phyloP scores from a whole-genome alignment of 2,888 invertebrate species.

The Trissolcus japonicus region DNA sequence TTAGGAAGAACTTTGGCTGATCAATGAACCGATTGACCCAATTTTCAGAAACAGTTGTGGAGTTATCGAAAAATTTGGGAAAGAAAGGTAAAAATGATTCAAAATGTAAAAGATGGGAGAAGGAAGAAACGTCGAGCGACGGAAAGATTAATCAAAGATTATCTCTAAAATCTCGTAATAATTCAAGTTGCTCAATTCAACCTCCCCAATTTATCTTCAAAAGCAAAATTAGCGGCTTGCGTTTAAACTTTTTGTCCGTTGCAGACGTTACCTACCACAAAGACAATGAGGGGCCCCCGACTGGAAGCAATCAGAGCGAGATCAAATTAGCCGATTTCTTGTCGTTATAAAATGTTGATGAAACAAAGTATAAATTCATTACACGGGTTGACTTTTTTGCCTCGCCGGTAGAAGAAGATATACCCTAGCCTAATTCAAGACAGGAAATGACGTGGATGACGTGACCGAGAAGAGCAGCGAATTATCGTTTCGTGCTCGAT shows the following conservation, averaged over 20 bases:
- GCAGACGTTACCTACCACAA: conserved; percentile 14
- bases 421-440: conserved; percentile 57
- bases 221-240: no score
- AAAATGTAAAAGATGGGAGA: no score
- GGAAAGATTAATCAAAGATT: no score
- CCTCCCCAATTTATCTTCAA: no score
- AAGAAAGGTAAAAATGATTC: no score
- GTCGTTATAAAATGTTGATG: conserved; percentile 51
- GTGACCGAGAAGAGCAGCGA: conserved; percentile 53
- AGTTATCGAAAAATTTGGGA: no score
- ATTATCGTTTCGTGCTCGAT: conserved; percentile 62
- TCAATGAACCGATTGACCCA: conserved; percentile 1
- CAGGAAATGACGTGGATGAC: conserved; percentile 61
- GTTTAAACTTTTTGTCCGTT: no score
- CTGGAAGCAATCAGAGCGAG: conserved; percentile 35
- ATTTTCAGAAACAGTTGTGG: neutral
- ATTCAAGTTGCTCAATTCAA: no score
- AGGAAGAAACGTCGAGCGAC: no score
- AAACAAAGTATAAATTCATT: conserved; percentile 54
- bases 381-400: conserved; percentile 45
- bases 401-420: conserved; percentile 40
- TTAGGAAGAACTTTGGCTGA: neutral
- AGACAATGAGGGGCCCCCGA: conserved; percentile 19
- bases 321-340: conserved; percentile 44
- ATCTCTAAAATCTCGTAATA: no score